Evolutionary conservation across 2,113 vertebrate species (phyloP).

Genomic region (Gymnorhina tibicen): DNA sequence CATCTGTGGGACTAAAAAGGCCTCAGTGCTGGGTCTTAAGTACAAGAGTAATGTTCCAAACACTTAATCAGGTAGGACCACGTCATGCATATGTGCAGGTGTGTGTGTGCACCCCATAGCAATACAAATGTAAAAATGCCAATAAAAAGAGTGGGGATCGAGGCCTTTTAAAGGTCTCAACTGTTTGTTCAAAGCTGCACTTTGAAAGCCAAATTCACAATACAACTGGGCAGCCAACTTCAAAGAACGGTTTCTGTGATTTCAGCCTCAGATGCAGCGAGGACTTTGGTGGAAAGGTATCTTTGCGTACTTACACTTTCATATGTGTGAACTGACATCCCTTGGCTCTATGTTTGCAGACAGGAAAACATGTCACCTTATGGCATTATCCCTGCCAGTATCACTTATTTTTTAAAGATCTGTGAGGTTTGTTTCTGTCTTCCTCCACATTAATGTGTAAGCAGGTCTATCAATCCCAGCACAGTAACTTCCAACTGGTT

Average conservation of each 20-base stretch:
- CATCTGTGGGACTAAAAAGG: not conserved
- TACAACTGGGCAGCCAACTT: not conserved
- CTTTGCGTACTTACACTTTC: not conserved
- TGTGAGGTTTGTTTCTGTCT: not conserved
- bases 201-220: not conserved
- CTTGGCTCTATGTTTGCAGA: not conserved
- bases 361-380: not conserved
- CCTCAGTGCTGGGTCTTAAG: not conserved
- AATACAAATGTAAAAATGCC: not conserved
- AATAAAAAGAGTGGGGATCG: not conserved
- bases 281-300: not conserved
- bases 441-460: accelerated
- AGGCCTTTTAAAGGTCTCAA: not conserved
- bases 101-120: accelerated
- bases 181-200: not conserved
- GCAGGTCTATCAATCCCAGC: not conserved
- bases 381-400: not conserved
- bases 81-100: not conserved
- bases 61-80: not conserved
- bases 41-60: not conserved
- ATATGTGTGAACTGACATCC: not conserved
- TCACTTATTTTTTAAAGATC: not conserved
- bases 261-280: not conserved
- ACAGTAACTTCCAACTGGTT: not conserved
- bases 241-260: not conserved